Evolutionary conservation across 2,797 vertebrate genomes (phyloP).

Genomic region (Margarornis squamiger): DNA sequence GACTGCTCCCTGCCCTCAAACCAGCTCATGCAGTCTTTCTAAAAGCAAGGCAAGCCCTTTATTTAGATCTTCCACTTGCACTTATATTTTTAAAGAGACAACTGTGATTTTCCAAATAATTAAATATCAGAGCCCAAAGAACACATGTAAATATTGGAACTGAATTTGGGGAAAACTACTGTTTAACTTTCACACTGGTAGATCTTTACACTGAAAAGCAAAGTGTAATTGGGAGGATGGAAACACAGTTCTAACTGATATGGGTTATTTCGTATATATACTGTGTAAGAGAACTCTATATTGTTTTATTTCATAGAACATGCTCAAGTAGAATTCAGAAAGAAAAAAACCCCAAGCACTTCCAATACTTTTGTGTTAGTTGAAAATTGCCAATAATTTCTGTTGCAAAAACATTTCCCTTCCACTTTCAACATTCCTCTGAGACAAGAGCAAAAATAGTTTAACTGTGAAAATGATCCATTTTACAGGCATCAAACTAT

Average conservation of each 20-base stretch:
- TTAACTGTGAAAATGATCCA: slow-evolving; percentile 52
- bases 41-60: neutral
- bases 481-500: slow-evolving; percentile 46
- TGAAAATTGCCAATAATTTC: slow-evolving; percentile 50
- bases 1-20: neutral
- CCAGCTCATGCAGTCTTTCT: neutral
- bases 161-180: neutral
- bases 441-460: slow-evolving; percentile 47
- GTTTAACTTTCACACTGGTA: neutral
- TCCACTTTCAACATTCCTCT: slow-evolving; percentile 28
- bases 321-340: neutral
- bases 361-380: slow-evolving; percentile 15
- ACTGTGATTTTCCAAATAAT: neutral
- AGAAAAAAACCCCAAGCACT: neutral
- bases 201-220: neutral
- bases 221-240: neutral
- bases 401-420: slow-evolving; percentile 59
- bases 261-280: neutral
- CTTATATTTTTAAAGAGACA: neutral
- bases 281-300: neutral
- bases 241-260: neutral
- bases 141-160: neutral
- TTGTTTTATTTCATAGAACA: neutral
- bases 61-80: neutral
- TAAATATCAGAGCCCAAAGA: neutral